phyloP scores from a whole-genome alignment of 2,113 vertebrate species.

The Hypanus sabinus region DNA sequence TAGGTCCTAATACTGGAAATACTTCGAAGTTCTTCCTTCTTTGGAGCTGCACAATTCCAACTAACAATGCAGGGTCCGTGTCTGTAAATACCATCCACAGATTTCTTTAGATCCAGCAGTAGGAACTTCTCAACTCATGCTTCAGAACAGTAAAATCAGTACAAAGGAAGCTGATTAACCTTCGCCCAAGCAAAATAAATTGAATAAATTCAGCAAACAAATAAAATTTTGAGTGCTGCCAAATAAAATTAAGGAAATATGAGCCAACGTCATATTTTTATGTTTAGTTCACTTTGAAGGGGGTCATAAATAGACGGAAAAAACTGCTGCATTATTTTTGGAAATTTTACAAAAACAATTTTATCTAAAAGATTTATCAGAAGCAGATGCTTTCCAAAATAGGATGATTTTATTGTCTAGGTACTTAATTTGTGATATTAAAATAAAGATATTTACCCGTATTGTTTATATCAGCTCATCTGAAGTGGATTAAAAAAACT shows the following conservation, averaged over 20 bases:
- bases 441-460: neutral
- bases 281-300: slow-evolving; percentile 3
- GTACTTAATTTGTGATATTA: neutral
- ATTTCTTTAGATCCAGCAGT: neutral
- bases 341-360: neutral
- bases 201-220: neutral
- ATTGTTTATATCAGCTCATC: neutral
- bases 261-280: neutral
- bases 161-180: neutral
- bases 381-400: neutral
- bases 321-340: neutral
- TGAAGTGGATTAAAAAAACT: neutral
- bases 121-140: neutral
- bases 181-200: neutral
- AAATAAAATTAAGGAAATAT: neutral
- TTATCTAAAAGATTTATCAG: neutral
- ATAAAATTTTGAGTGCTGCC: neutral
- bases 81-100: too few species aligned
- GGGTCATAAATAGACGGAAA: too few species aligned
- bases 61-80: too few species aligned
- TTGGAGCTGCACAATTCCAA: too few species aligned
- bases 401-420: neutral
- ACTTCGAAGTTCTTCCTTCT: too few species aligned
- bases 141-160: neutral
- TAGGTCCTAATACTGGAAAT: too few species aligned